A percentile compares a stretch with the other conserved stretches of the same genome.
Evolutionary conservation across 2,113 vertebrate genomes (phyloP).

Genomic region (Microtus pennsylvanicus): DNA sequence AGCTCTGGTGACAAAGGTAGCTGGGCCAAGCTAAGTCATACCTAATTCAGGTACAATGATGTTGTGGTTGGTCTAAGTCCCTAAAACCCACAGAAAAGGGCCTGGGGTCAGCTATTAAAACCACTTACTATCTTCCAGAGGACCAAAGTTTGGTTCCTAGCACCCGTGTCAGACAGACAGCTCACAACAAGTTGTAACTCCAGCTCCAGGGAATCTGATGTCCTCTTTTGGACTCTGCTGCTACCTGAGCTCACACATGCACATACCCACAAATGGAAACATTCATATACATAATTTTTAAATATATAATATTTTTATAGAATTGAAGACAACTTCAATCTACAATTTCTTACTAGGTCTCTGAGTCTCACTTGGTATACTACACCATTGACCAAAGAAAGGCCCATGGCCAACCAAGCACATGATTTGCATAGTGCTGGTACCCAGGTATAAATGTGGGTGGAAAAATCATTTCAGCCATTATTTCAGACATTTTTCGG

Average conservation of each 20-base stretch:
- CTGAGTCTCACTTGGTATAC: conserved; percentile 13
- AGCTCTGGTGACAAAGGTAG: neutral
- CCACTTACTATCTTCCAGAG: neutral
- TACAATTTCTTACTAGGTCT: conserved; percentile 7
- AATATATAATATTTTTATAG: neutral
- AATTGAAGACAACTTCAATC: neutral
- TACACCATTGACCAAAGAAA: conserved; percentile 36
- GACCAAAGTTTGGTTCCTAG: neutral
- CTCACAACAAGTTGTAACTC: neutral
- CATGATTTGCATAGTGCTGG: neutral
- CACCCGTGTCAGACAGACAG: neutral
- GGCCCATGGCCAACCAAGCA: neutral
- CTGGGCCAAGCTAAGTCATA: neutral
- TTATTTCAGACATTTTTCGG: neutral
- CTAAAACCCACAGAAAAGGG: neutral
- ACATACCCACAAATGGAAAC: neutral
- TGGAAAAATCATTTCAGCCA: neutral
- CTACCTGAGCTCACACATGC: neutral
- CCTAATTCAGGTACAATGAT: neutral
- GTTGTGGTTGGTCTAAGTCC: neutral
- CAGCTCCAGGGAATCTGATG: neutral
- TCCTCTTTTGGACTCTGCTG: neutral
- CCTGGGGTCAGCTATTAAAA: neutral
- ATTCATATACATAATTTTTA: neutral
- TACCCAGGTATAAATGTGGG: neutral